Evolutionary conservation across 2,888 invertebrate species (phyloP).

Genomic region (Dynastes maya): DNA sequence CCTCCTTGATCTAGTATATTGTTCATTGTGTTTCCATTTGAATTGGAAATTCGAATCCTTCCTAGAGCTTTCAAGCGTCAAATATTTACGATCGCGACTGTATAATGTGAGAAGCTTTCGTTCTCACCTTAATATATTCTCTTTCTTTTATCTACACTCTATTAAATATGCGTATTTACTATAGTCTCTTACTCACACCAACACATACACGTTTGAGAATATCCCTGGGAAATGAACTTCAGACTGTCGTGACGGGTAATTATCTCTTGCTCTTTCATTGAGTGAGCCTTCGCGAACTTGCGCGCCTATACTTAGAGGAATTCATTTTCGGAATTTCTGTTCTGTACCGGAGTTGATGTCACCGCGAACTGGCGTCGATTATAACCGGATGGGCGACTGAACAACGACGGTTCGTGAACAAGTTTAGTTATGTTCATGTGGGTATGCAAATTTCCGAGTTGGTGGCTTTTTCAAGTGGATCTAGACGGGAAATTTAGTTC

Average conservation of each 20-base stretch:
- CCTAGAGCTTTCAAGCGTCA: background rate
- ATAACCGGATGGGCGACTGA: constrained; percentile 8
- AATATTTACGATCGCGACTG: background rate
- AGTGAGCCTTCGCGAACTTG: background rate
- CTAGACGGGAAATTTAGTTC: constrained; percentile 33
- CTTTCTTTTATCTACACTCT: background rate
- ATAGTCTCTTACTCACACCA: background rate
- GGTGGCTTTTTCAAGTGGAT: constrained; percentile 38
- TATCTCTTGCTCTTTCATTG: constrained; percentile 15
- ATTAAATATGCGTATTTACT: constrained; percentile 1
- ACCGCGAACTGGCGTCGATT: constrained; percentile 27
- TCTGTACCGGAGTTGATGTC: constrained; percentile 43
- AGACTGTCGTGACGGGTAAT: constrained; percentile 24
- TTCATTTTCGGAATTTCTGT: constrained; percentile 3
- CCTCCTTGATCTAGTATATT: too few species aligned
- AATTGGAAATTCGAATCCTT: background rate
- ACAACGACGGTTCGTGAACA: background rate
- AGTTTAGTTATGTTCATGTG: constrained; percentile 24
- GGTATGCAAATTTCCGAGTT: constrained; percentile 43
- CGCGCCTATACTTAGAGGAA: background rate
- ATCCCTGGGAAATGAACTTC: constrained; percentile 22
- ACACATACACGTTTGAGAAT: background rate
- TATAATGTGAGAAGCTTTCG: background rate
- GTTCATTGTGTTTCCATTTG: too few species aligned
- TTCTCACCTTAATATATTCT: background rate